Percentiles rank a stretch among this genome's conserved stretches.
Evolutionary conservation across 2,888 invertebrate species (phyloP).

Genomic region (Marasmarcha lunaedactyla): DNA sequence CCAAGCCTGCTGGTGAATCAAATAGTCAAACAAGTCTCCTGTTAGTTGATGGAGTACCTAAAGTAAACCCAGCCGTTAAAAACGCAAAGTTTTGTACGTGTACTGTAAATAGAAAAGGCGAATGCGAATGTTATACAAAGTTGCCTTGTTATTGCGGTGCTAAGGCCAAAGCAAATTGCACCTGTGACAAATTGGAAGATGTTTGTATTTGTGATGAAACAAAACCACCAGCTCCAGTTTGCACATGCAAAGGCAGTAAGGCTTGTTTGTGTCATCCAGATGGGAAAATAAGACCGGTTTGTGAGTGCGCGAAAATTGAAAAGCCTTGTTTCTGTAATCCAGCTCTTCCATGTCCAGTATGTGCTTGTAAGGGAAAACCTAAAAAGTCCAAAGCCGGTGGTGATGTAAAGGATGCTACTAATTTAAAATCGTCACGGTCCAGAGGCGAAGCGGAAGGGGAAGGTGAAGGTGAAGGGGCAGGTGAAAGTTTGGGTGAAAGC

Average conservation of each 20-base stretch:
- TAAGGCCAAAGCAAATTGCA: constrained; percentile 32
- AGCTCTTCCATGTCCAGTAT: constrained; percentile 36
- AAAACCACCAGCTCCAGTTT: constrained; percentile 20
- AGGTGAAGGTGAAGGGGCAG: background rate
- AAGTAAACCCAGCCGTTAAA: constrained; percentile 31
- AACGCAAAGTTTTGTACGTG: constrained; percentile 32
- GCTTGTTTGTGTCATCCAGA: constrained; percentile 43
- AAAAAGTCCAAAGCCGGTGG: too few species aligned
- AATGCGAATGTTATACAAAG: constrained; percentile 37
- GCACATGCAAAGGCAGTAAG: constrained; percentile 19
- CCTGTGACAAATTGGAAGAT: constrained; percentile 29
- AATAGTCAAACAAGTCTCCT: constrained; percentile 41
- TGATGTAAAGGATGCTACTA: too few species aligned
- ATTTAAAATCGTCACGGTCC: background rate
- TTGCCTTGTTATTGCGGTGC: constrained; percentile 48
- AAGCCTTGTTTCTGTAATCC: constrained; percentile 45
- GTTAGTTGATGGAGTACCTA: constrained; percentile 43
- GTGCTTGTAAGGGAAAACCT: constrained; percentile 38
- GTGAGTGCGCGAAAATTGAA: constrained; percentile 37
- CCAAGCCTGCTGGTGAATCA: constrained; percentile 25
- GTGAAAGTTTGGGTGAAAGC: constrained; percentile 1
- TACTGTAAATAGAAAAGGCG: constrained; percentile 27
- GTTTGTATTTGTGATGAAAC: constrained; percentile 42
- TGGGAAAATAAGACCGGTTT: constrained; percentile 28
- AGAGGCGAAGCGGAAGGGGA: background rate